Base-by-base conservation (phyloP, 2,888 invertebrate species). In the Listrodromus nycthemerus region DNA sequence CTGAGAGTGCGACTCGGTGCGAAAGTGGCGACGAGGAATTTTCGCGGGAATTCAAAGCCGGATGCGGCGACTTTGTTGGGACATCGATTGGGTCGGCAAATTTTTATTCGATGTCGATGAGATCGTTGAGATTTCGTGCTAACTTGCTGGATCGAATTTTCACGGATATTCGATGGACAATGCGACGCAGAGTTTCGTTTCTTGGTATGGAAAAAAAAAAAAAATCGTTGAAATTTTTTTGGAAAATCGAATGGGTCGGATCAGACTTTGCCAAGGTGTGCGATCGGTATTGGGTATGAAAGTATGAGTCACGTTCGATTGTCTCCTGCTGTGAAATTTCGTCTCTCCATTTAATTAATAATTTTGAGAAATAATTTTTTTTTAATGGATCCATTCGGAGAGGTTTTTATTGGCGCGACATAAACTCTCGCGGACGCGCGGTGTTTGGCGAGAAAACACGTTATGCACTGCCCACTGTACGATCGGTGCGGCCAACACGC, bases 391-490 rank as follows among this genome's bases (percentile, higher is more conserved):
- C 41, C 5, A 45, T 16, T 13, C 16, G 4, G 41, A 45, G 41
- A 13, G 41, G 16, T 27, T 30, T 37, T 55, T 55, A 58, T 73
- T 73, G 55, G 45, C 45, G 27, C 27, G 33, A 7, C 5, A 21
- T 33, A 70, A 48, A 27, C 30, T 6, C 45, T 30, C 45, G 21
- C 10, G 37, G 70, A 71, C 69, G 24, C 61, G 65, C 50, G 50
- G 55, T 41, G 80, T 24, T 24, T 24, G 30, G n/a, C 27, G 83
- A 76, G 37, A 76, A 71, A 76, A 75, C 71, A 66, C 71, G 74
- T 83, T 55, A 70, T 65, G 70, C 50, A 27, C 58, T 75, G 50
- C 71, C 83, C 76, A 77, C 80, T 61, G 37, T 37, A 80, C 69
- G 69, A 45, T 79, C 70, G 73, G 21, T n/a, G 10, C 67, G 70